phyloP scores from a whole-genome alignment of 2,888 invertebrate species.

The Catocala sponsa region DNA sequence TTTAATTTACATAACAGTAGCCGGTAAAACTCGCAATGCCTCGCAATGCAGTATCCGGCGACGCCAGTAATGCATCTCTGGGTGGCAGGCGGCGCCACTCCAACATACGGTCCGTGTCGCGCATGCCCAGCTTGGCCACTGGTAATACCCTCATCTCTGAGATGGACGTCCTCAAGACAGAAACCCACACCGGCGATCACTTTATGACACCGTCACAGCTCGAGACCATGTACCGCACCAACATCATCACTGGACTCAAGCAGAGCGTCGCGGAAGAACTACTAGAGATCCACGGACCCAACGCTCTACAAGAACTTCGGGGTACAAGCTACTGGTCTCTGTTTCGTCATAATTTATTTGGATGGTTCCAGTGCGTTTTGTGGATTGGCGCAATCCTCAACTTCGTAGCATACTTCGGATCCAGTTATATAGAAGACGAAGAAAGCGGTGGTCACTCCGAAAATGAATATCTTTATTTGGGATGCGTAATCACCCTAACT shows the following conservation, averaged over 20 bases:
- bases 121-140: conserved; percentile 43
- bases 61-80: too few relatives aligned
- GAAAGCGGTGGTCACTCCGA: conserved; percentile 58
- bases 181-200: conserved; percentile 78
- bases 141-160: conserved; percentile 54
- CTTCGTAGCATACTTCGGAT: conserved; percentile 84
- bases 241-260: conserved; percentile 84
- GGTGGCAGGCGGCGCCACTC: too few relatives aligned
- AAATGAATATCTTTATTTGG: conserved; percentile 80
- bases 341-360: conserved; percentile 90
- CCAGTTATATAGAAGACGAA: conserved; percentile 33
- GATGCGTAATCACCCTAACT: conserved; percentile 72
- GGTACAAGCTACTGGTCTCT: conserved; percentile 90
- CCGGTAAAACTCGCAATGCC: too few relatives aligned
- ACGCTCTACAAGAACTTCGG: conserved; percentile 88
- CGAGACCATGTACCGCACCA: conserved; percentile 79
- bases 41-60: not conserved
- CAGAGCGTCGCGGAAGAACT: conserved; percentile 84
- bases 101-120: too few relatives aligned
- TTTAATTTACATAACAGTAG: too few relatives aligned
- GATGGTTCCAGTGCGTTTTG: conserved; percentile 91
- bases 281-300: conserved; percentile 88
- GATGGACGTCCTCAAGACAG: conserved; percentile 73
- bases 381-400: conserved; percentile 91
- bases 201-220: conserved; percentile 78